phyloP scores from a whole-genome alignment of 2,797 vertebrate species.

The Poecilia picta region DNA sequence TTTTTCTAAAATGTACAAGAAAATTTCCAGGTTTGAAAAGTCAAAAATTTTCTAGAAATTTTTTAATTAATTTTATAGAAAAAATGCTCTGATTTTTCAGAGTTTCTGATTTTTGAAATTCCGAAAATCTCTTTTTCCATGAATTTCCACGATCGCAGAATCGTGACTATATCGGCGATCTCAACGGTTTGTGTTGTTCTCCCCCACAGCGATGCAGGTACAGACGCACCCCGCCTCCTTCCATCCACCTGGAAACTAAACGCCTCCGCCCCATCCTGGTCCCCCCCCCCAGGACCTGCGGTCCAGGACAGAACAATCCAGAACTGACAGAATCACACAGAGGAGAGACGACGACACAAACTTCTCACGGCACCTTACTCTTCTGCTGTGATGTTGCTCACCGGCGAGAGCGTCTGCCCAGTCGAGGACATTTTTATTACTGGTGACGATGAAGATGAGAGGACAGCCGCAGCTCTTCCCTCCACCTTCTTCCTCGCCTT shows the following conservation, averaged over 20 bases:
- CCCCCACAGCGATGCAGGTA: constrained; percentile 76
- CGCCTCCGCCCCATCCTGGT: constrained; percentile 18
- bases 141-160: background rate
- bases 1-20: too few species aligned
- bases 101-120: too few species aligned
- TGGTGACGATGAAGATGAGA: constrained; percentile 40
- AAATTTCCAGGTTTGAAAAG: too few species aligned
- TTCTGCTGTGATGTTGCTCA: constrained; percentile 54
- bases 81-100: too few species aligned
- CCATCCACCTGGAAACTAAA: constrained; percentile 77
- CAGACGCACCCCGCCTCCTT: constrained; percentile 74
- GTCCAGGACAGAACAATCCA: constrained; percentile 45
- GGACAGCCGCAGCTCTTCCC: constrained; percentile 45
- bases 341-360: constrained; percentile 41
- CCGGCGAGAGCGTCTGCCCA: constrained; percentile 37
- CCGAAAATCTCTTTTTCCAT: background rate
- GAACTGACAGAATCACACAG: constrained; percentile 42
- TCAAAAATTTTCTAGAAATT: too few species aligned
- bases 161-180: background rate
- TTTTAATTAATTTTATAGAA: too few species aligned
- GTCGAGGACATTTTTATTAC: constrained; percentile 44
- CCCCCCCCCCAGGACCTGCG: constrained; percentile 54
- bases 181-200: constrained; percentile 46
- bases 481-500: constrained; percentile 31
- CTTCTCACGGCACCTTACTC: constrained; percentile 67